Evolutionary conservation across 2,797 vertebrate genomes (phyloP).

Genomic region (Brachyalestes nurse): DNA sequence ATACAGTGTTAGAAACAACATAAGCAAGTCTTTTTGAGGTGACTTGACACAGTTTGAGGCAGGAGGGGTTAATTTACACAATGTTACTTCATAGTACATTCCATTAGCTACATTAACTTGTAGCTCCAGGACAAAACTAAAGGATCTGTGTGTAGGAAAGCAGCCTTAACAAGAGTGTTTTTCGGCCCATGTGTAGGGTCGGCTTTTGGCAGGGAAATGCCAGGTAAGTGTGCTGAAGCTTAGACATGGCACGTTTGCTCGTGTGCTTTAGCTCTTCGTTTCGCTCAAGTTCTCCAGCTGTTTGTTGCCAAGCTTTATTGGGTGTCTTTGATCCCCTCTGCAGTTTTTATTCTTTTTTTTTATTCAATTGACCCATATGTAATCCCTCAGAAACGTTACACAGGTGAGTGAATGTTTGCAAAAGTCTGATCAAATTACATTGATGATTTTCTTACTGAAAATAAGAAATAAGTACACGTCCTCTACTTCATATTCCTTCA

Average conservation of each 20-base stretch:
- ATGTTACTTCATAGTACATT: too few relatives aligned
- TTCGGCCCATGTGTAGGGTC: slow-evolving; percentile 67
- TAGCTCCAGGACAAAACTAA: background rate
- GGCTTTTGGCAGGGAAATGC: slow-evolving; percentile 79
- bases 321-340: background rate
- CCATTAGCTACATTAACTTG: too few relatives aligned
- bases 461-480: too few relatives aligned
- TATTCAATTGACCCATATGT: too few relatives aligned
- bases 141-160: background rate
- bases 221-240: slow-evolving; percentile 69
- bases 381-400: background rate
- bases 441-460: too few relatives aligned
- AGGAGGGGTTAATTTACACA: too few relatives aligned
- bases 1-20: too few relatives aligned
- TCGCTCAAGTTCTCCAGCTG: slow-evolving; percentile 14
- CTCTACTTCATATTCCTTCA: too few relatives aligned
- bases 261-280: slow-evolving; percentile 18
- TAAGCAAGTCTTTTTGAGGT: too few relatives aligned
- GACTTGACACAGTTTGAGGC: too few relatives aligned
- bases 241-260: background rate
- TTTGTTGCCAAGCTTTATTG: slow-evolving; percentile 9
- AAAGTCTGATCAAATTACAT: too few relatives aligned
- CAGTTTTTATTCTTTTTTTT: background rate
- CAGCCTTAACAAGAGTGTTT: slow-evolving; percentile 13
- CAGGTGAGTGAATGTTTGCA: too few relatives aligned